These are phyloP conservation scores for Watsonalla binaria DNA, from an alignment of 2,888 invertebrate genomes.

Conservation along the genomic window DNA sequence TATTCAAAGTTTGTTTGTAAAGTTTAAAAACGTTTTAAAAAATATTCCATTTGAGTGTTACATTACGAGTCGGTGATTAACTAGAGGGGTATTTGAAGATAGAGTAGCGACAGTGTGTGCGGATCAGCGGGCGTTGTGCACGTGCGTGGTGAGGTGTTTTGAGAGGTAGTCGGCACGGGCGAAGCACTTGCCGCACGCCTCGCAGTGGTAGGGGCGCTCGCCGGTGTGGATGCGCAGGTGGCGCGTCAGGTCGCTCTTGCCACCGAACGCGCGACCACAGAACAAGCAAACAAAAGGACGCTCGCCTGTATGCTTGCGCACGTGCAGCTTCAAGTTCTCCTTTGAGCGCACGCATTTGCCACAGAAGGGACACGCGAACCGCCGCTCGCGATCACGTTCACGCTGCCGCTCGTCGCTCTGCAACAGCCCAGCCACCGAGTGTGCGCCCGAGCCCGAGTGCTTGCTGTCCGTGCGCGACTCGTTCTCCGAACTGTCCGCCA, in stretches of 20 bases:
- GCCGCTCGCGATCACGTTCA: constrained; percentile 85
- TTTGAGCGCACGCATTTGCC: constrained; percentile 93
- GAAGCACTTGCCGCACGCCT: constrained; percentile 95
- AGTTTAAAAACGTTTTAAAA: constrained; percentile 73
- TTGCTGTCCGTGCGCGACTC: constrained; percentile 70
- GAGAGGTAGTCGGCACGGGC: constrained; percentile 94
- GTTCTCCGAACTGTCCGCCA: constrained; percentile 73
- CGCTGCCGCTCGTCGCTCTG: constrained; percentile 75
- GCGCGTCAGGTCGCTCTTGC: constrained; percentile 91
- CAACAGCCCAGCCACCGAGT: constrained; percentile 81
- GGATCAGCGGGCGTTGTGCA: constrained; percentile 84
- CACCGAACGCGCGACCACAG: constrained; percentile 92
- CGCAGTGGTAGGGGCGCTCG: constrained; percentile 93
- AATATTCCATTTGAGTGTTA: constrained; percentile 72
- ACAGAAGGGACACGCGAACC: constrained; percentile 93
- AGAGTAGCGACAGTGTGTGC: constrained; percentile 50
- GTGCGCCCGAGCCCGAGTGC: constrained; percentile 75
- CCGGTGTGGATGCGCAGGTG: constrained; percentile 93
- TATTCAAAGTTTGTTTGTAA: constrained; percentile 58
- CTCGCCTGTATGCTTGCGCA: constrained; percentile 91
- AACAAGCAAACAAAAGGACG: constrained; percentile 94
- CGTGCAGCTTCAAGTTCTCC: constrained; percentile 92
- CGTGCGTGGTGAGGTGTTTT: constrained; percentile 94
- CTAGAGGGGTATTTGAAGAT: constrained; percentile 40
- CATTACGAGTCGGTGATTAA: constrained; percentile 56